Evolutionary conservation across 1,140 invertebrate genomes (phyloP).

Genomic region (Bicyclus anynana): DNA sequence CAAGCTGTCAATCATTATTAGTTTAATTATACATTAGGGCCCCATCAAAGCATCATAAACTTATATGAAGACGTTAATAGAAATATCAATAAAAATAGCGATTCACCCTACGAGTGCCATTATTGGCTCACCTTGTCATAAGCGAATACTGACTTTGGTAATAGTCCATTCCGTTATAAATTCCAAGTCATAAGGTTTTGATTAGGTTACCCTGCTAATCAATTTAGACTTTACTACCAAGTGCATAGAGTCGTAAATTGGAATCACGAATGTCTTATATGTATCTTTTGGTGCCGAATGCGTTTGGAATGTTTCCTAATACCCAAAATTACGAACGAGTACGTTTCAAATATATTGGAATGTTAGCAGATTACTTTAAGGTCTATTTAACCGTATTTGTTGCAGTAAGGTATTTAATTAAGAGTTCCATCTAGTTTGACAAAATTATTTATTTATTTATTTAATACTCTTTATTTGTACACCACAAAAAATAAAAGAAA

Average conservation of each 20-base stretch:
- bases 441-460: too few species aligned
- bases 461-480: too few species aligned
- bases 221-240: background rate
- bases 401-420: background rate
- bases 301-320: background rate
- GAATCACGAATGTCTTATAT: background rate
- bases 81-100: background rate
- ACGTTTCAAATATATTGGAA: conserved; percentile 5
- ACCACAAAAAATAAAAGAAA: too few species aligned
- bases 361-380: background rate
- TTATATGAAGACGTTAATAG: background rate
- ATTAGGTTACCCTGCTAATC: background rate
- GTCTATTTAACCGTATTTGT: background rate
- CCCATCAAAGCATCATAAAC: background rate
- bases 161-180: conserved; percentile 3
- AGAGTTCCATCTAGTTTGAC: too few species aligned
- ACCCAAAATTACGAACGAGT: background rate
- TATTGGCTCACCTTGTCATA: conserved; percentile 9
- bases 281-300: background rate
- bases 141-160: conserved; percentile 4
- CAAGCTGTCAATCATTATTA: too few species aligned
- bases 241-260: background rate
- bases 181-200: conserved; percentile 12
- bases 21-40: too few species aligned
- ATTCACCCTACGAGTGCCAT: background rate